phyloP scores from a whole-genome alignment of 1,140 invertebrate species.

The Brachionus sp. region DNA sequence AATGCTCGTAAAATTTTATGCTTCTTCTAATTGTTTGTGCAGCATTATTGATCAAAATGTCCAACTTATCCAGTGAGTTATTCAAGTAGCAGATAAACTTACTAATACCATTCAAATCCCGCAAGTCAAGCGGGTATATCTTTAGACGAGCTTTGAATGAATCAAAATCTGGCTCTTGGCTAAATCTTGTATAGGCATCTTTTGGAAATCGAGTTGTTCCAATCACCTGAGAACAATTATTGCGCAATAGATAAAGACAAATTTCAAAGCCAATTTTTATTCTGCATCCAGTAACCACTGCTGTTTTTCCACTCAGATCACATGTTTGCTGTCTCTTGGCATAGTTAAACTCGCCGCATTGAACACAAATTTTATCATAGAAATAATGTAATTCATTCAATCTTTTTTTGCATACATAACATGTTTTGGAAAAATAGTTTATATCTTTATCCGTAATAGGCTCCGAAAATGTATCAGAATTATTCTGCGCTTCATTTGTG shows the following conservation, averaged over 20 bases:
- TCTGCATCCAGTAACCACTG: conserved; percentile 49
- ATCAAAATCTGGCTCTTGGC: conserved; percentile 46
- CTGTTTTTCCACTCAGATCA: conserved; percentile 46
- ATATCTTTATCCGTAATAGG: background rate
- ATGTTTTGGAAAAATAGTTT: background rate
- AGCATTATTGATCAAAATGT: conserved; percentile 50
- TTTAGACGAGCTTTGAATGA: conserved; percentile 46
- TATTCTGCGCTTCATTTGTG: background rate
- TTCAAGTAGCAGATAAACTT: conserved; percentile 43
- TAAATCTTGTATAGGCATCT: conserved; percentile 46
- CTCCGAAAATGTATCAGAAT: background rate
- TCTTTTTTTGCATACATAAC: background rate
- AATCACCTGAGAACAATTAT: conserved; percentile 44
- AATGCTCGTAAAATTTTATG: conserved; percentile 46
- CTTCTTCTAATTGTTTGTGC: conserved; percentile 48
- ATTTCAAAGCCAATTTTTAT: conserved; percentile 49
- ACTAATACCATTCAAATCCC: conserved; percentile 39
- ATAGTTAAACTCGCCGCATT: background rate
- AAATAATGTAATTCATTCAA: background rate
- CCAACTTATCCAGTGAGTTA: conserved; percentile 43
- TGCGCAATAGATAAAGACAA: conserved; percentile 47
- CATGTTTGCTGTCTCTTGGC: background rate
- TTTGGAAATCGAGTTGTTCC: conserved; percentile 48
- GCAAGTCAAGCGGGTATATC: conserved; percentile 47
- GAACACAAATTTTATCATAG: background rate